Conservation (phyloP, 2,113 vertebrate genomes). For the Mustela lutreola region DNA sequence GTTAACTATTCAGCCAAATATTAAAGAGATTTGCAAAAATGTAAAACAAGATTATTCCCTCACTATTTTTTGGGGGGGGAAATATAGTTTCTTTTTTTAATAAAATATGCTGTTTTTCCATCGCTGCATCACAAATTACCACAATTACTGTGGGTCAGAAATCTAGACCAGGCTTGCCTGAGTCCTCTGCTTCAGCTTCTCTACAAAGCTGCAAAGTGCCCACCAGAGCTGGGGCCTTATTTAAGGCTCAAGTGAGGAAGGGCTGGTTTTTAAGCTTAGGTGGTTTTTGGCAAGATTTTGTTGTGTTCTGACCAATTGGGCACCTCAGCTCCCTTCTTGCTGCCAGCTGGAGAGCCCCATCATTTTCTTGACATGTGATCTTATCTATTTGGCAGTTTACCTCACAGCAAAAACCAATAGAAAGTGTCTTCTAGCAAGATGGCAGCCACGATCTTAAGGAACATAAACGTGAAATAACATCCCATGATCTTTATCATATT, state of each 20-base stretch:
- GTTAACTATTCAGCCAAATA: neutral
- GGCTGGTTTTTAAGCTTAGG: neutral
- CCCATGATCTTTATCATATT: neutral
- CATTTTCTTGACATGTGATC: neutral
- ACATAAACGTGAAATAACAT: neutral
- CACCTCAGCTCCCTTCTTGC: neutral
- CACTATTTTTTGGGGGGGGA: neutral
- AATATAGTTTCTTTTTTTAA: conserved; percentile 30
- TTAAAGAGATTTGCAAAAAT: neutral
- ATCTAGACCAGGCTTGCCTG: neutral
- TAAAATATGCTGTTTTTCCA: neutral
- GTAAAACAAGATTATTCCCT: neutral
- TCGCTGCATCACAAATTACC: neutral
- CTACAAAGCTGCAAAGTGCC: neutral
- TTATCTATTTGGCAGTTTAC: neutral
- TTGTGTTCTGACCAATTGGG: neutral
- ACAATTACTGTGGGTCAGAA: neutral
- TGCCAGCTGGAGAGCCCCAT: too few relatives aligned
- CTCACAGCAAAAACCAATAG: neutral
- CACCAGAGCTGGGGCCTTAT: neutral
- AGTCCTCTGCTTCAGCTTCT: neutral
- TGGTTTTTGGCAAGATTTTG: neutral
- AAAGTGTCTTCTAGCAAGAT: neutral
- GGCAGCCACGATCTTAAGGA: neutral
- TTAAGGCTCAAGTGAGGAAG: neutral